Percentiles rank a stretch among this genome's conserved stretches.
These are phyloP conservation scores for Bombus pascuorum DNA, from an alignment of 1,140 invertebrate species.

Conservation along the genomic window DNA sequence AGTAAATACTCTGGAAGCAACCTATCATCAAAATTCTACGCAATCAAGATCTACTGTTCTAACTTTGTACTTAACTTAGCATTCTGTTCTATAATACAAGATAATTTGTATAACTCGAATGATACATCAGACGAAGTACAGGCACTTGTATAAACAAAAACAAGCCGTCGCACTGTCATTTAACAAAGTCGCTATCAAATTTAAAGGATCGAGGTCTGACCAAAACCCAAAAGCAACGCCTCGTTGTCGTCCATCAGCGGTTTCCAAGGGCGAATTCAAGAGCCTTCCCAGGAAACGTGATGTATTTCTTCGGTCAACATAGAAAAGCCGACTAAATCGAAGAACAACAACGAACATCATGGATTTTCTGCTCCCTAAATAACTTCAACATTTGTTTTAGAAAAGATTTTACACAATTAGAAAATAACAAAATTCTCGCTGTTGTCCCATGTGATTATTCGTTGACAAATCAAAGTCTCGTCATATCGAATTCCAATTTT, in stretches of 20 bases:
- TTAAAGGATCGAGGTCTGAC: neutral
- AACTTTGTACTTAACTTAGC: neutral
- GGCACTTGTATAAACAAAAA: neutral
- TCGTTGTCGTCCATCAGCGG: constrained; percentile 2
- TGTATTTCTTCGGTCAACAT: neutral
- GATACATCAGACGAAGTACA: neutral
- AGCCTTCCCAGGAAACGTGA: neutral
- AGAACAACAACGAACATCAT: neutral
- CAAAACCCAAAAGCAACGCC: neutral
- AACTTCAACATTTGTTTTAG: neutral
- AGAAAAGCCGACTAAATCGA: neutral
- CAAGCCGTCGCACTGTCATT: too few species aligned
- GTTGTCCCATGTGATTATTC: neutral
- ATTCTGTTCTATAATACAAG: neutral
- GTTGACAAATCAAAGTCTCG: neutral
- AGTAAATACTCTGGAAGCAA: neutral
- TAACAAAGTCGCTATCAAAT: neutral
- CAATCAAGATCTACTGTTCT: too few species aligned
- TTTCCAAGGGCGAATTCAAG: neutral
- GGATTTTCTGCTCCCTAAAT: neutral
- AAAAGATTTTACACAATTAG: too few species aligned
- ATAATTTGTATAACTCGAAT: neutral
- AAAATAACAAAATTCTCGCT: too few species aligned
- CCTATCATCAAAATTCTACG: too few species aligned
- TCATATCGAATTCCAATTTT: neutral